phyloP scores from a whole-genome alignment of 1,140 invertebrate genomes.

The Galleria mellonella region DNA sequence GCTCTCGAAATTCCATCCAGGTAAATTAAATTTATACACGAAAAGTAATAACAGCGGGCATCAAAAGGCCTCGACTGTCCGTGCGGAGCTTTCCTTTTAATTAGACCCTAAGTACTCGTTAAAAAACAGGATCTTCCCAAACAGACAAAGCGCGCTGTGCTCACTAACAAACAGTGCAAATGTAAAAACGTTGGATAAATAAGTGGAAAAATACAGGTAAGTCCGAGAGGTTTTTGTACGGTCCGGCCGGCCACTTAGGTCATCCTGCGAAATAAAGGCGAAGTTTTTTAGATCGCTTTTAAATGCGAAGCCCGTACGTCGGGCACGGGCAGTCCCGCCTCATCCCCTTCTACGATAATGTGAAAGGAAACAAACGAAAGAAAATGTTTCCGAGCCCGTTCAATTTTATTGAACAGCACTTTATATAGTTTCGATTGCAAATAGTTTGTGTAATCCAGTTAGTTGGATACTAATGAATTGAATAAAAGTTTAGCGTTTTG shows the following conservation, averaged over 20 bases:
- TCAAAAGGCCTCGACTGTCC: constrained; percentile 71
- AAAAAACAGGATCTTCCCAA: constrained; percentile 70
- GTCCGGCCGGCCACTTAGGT: constrained; percentile 70
- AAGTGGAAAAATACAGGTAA: constrained; percentile 74
- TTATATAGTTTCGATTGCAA: constrained; percentile 67
- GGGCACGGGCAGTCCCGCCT: constrained; percentile 40
- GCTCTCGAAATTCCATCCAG: constrained; percentile 62
- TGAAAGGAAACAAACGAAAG: constrained; percentile 72
- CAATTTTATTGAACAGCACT: constrained; percentile 63
- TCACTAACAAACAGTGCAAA: constrained; percentile 66
- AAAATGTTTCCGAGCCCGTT: constrained; percentile 68
- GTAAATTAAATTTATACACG: constrained; percentile 69
- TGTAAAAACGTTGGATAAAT: constrained; percentile 72
- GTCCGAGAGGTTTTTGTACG: constrained; percentile 69
- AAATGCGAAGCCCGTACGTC: constrained; percentile 68
- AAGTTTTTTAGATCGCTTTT: constrained; percentile 73
- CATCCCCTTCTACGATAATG: constrained; percentile 62
- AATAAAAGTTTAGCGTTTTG: constrained; percentile 36
- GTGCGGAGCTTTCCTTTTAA: constrained; percentile 71
- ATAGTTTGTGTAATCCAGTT: constrained; percentile 70
- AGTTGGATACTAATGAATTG: constrained; percentile 37
- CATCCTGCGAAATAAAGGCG: constrained; percentile 70
- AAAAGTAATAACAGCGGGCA: constrained; percentile 65
- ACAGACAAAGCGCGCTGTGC: constrained; percentile 61
- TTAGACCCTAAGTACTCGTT: constrained; percentile 73